Base-by-base conservation (phyloP, 2,797 vertebrate species). In the Delichon dasypus region DNA sequence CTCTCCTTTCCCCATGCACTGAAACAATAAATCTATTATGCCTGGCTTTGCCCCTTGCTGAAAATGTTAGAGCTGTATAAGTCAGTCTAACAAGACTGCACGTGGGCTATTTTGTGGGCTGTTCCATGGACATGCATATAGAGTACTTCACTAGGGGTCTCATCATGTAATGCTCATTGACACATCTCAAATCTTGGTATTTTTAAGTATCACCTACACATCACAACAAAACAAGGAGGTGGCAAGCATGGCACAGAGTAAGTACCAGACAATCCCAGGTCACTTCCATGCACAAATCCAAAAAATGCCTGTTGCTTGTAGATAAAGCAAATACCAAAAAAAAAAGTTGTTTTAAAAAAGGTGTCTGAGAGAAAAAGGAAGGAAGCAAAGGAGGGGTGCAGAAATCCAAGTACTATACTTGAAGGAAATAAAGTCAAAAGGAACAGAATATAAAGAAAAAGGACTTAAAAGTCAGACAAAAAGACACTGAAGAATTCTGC, bases 151-250 rank as follows among this genome's bases (percentile, higher is more conserved):
- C 34, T 20, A 15, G 2, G 14, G 57, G 65, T 55, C 47, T 84
- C 1, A 6, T 22, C 4, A 3, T 1, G 1, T n/a, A 79, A 80
- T 19, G 25, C 38, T 74, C 38, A 67, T 9, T n/a, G 48, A 54
- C 4, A 7, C 10, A 38, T 32, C 44, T 71, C 16, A 29, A 45
- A 36, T 25, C 36, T 68, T 0, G 0, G 7, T 12, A 23, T 62
- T 60, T 75, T 75, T 34, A 76, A 89, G 55, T 32, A 76, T 61
- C 15, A 32, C 44, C n/a, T 48, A 29, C 11, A 45, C 25, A 45
- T 55, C n/a, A 67, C 29, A 86, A 80, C 4, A 89, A 53, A 54
- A 47, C 1, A 8, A 26, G 16, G 34, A 29, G 11, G 16, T 64
- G 21, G 50, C 20, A 91, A 86, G 44, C 8, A 32, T 2, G n/a